Base-by-base conservation (phyloP, 2,113 vertebrate genomes). In the Mirza zaza region DNA sequence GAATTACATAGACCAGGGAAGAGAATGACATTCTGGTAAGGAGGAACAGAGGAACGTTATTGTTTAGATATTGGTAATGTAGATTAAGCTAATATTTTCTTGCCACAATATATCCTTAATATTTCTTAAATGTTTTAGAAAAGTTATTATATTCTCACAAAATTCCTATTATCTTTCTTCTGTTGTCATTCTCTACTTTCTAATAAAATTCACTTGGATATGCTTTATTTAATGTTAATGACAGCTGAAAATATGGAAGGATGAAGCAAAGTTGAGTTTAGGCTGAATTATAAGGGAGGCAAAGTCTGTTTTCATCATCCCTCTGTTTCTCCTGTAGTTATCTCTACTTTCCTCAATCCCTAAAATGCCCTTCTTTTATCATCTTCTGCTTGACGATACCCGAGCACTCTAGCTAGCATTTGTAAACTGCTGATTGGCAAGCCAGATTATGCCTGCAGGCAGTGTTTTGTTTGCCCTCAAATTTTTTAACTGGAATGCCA, bases 191-290 rank as follows among this genome's bases (percentile, higher is more conserved):
- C 96, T 89, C 65, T 34, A 32, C 77, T 96, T 80, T 63, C 20
- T 87, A 52, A 65, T 84, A 91, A 85, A 80, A 34, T 76, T 90
- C 17, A 48, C 59, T 71, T 63, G 10, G 12, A 18, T 92, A 27
- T 96, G 2, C 55, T 71, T 94, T 89, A 83, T 73, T 97, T 57
- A 61, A 29, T 45, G 27, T 95, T 91, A 91, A 87, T 73, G 48
- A 77, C 65, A 76, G 82, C 29, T 75, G 75, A 77, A 92, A 91
- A 65, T 89, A 85, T 7, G 70, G 57, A 80, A 81, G 23, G 63
- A 68, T 48, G 67, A 91, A 87, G 20, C 77, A 75, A 29, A 73
- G 32, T 67, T 85, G 27, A n/a, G 57, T 84, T 89, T 68, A 83
- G 73, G 68, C 61, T 90, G 70, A 95, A 82, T 80, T 84, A 39